Conservation (phyloP, 2,888 invertebrate genomes). For the Baccha elongata region DNA sequence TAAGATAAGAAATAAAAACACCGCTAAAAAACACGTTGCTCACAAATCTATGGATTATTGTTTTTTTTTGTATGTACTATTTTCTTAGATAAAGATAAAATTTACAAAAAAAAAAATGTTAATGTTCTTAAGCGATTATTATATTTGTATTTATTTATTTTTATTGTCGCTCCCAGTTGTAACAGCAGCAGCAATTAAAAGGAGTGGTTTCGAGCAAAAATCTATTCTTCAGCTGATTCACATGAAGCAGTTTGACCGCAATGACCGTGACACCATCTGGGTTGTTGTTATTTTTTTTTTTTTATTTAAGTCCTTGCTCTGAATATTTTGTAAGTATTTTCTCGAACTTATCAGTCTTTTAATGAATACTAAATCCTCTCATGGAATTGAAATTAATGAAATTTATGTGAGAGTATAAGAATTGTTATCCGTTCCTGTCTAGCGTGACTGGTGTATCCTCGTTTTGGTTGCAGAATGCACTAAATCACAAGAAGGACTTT, state of each 20-base stretch:
- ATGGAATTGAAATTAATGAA: slow-evolving; percentile 17
- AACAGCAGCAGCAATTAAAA: slow-evolving; percentile 10
- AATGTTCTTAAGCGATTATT: neutral
- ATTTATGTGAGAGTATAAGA: neutral
- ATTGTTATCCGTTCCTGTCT: slow-evolving; percentile 26
- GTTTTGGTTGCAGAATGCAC: slow-evolving; percentile 35
- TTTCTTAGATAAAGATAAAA: neutral
- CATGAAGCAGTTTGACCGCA: slow-evolving; percentile 49
- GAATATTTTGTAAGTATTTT: slow-evolving; percentile 14
- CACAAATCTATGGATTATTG: slow-evolving; percentile 8
- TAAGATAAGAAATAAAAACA: slow-evolving; percentile 39
- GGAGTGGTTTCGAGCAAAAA: neutral
- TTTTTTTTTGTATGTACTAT: neutral
- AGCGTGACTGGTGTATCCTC: slow-evolving; percentile 9
- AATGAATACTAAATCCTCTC: slow-evolving; percentile 34
- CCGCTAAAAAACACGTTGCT: slow-evolving; percentile 18
- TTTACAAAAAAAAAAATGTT: slow-evolving; percentile 5
- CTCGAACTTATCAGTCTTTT: slow-evolving; percentile 29
- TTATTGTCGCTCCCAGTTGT: slow-evolving; percentile 37
- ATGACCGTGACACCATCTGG: slow-evolving; percentile 49
- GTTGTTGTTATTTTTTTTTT: neutral
- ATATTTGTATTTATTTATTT: neutral
- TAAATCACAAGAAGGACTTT: slow-evolving; percentile 29
- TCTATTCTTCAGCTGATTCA: slow-evolving; percentile 43
- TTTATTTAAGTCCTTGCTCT: slow-evolving; percentile 5